Evolutionary conservation across 2,797 vertebrate genomes (phyloP).

Genomic region (Eurystomus glaucurus): DNA sequence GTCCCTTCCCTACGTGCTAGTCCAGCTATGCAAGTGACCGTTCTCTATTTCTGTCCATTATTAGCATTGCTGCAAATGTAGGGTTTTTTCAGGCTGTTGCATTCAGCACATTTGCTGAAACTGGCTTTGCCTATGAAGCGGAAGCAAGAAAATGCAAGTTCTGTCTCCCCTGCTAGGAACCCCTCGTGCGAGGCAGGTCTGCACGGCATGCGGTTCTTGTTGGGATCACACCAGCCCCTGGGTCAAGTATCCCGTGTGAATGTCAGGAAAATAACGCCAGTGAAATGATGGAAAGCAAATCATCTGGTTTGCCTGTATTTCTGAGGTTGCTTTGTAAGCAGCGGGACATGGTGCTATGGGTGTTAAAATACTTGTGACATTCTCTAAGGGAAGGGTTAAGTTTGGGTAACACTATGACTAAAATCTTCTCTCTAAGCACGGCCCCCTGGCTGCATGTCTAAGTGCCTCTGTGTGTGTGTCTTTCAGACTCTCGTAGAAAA

Average conservation of each 20-base stretch:
- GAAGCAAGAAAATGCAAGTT: neutral
- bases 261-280: neutral
- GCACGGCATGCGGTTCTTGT: accelerated
- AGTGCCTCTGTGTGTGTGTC: neutral
- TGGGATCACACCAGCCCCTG: neutral
- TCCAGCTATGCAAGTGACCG: neutral
- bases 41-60: neutral
- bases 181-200: neutral
- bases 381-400: neutral
- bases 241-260: neutral
- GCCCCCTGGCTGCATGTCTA: neutral
- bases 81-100: neutral
- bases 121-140: neutral
- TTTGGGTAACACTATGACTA: neutral
- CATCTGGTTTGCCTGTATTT: neutral
- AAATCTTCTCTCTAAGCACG: neutral
- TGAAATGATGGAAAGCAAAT: neutral
- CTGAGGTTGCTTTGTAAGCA: slow-evolving; percentile 16
- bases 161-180: neutral
- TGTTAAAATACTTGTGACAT: slow-evolving; percentile 37
- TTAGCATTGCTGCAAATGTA: neutral
- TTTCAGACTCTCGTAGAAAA: neutral
- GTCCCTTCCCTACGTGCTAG: neutral
- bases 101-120: neutral
- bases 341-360: neutral